Percentiles rank a stretch among this genome's conserved stretches.
Evolutionary conservation across 2,888 invertebrate species (phyloP).

Genomic region (Antitype chi): DNA sequence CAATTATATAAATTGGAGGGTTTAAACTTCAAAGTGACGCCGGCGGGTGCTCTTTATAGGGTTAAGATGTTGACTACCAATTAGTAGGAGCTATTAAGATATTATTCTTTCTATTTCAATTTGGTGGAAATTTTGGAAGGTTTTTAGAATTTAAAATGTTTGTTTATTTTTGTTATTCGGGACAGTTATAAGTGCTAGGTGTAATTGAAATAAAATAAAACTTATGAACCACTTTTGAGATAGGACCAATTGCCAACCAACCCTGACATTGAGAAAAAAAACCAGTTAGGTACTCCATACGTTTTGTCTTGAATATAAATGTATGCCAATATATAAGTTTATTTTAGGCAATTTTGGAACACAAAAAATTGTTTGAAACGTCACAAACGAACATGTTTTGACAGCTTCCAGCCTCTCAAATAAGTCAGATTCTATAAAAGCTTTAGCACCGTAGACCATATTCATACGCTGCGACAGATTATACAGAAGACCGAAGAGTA

Average conservation of each 20-base stretch:
- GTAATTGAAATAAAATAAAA: neutral
- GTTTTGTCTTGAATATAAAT: neutral
- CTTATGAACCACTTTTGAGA: neutral
- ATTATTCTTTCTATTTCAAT: constrained; percentile 61
- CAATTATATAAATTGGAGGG: constrained; percentile 82
- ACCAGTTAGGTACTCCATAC: neutral
- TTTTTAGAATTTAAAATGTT: neutral
- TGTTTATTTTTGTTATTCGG: neutral
- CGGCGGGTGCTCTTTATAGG: constrained; percentile 72
- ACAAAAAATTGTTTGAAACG: too few relatives aligned
- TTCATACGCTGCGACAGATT: too few relatives aligned
- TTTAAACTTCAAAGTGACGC: constrained; percentile 81
- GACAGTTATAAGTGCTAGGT: neutral
- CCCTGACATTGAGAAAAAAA: neutral
- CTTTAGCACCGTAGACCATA: too few relatives aligned
- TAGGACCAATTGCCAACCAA: too few relatives aligned
- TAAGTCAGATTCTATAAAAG: too few relatives aligned
- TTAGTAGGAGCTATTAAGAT: constrained; percentile 70
- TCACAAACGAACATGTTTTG: too few relatives aligned
- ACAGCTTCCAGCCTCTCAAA: too few relatives aligned
- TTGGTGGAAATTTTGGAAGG: constrained; percentile 13
- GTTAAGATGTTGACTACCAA: constrained; percentile 71
- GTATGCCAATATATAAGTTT: neutral
- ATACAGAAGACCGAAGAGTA: too few relatives aligned
- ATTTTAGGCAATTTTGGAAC: too few relatives aligned